Base-by-base conservation (phyloP, 2,797 vertebrate species). In the Craterocephalus amniculus region DNA sequence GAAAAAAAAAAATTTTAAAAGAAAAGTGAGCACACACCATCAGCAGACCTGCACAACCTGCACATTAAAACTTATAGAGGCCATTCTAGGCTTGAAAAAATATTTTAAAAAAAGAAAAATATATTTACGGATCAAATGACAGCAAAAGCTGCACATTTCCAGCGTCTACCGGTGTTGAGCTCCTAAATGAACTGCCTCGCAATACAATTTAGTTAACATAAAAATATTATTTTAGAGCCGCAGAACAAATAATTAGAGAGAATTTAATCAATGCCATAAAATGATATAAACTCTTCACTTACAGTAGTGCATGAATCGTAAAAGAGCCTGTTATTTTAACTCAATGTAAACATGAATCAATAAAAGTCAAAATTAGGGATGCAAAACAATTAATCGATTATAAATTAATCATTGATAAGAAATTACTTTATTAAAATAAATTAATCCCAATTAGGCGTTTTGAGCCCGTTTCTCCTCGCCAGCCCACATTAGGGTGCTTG, bases 21-120 rank as follows among this genome's bases (percentile, higher is more conserved):
- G n/a, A 65, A 63, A 76, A 32, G 59, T 83, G 58, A 87, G 84
- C 60, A 79, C 64, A 78, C 70, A 84, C 31, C 22, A 2, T 58
- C 14, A 24, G 52, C 24, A 43, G 32, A 54, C n/a, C 9, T 1
- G 7, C 57, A 67, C 49, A 80, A 70, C 5, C 24, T 80, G 3
- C 0, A 29, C 7, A 3, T 35, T 71, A 45, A 55, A 0, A 45
- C 20, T 36, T 12, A 2, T 1, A n/a, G 20, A 9, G 7, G 18
- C 13, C 26, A 10, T 22, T 1, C 4, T 62, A 1, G 9, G 29
- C 22, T 45, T 26, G n/a, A 14, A 70, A n/a, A n/a, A n/a, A n/a
- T n/a, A n/a, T n/a, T n/a, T n/a, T n/a, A n/a, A n/a, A n/a, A n/a
- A 54, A 6, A n/a, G n/a, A n/a, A n/a, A n/a, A n/a, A n/a, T n/a